A percentile compares a stretch with the other conserved stretches of the same genome.
phyloP scores from a whole-genome alignment of 2,888 invertebrate species.

The Noctuana brunneofusca region DNA sequence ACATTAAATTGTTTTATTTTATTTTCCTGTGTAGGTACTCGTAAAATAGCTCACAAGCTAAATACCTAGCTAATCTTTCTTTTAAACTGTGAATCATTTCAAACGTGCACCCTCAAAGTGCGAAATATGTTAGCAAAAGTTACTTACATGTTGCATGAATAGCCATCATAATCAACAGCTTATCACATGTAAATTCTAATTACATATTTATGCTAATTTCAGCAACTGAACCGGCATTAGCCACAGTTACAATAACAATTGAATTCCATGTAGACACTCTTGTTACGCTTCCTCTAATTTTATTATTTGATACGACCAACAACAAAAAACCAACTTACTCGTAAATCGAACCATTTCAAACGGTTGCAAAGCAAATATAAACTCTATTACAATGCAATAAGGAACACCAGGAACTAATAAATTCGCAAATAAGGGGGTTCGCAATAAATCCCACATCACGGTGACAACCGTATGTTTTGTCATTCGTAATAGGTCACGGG shows the following conservation, averaged over 20 bases:
- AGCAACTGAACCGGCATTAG: conserved; percentile 24
- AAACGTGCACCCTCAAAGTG: too few species aligned
- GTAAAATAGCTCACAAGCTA: too few species aligned
- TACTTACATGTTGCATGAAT: conserved; percentile 15
- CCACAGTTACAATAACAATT: conserved; percentile 28
- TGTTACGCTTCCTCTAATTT: conserved; percentile 64
- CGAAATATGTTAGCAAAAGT: conserved; percentile 10
- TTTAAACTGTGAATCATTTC: too few species aligned
- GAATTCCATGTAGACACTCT: conserved; percentile 43
- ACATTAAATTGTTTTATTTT: too few species aligned
- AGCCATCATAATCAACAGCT: conserved; percentile 12
- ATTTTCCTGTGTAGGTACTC: too few species aligned
- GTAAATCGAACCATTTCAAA: conserved; percentile 35
- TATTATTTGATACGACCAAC: conserved; percentile 59
- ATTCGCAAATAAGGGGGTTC: conserved; percentile 12
- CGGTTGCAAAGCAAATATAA: conserved; percentile 29
- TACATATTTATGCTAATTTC: conserved; percentile 30
- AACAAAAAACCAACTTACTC: conserved; percentile 34
- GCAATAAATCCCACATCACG: conserved; percentile 70
- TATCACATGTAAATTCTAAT: conserved; percentile 32
- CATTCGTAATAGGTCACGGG: conserved; percentile 71
- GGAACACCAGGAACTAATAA: neutral
- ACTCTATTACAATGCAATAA: conserved; percentile 38
- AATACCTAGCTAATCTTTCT: too few species aligned
- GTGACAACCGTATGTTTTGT: conserved; percentile 75